Evolutionary conservation across 2,888 invertebrate genomes (phyloP), one percentile per base, ranked within the genome.

Genomic region (Acanthococcus lagerstroemiae): DNA sequence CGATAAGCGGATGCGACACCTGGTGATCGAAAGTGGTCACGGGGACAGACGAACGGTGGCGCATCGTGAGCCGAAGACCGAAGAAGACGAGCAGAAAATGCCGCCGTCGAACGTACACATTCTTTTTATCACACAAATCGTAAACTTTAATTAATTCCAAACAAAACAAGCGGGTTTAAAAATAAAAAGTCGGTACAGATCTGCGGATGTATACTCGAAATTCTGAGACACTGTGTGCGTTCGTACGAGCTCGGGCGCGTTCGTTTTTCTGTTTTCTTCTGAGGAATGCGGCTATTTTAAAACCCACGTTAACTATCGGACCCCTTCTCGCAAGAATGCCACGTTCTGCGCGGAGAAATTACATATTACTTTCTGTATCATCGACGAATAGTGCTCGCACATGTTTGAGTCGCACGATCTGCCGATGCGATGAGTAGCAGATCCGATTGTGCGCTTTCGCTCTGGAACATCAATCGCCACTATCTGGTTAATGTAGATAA

Each of bases 91-190:
- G n/a, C n/a, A n/a, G n/a, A n/a, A n/a, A n/a, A n/a, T n/a, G n/a
- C 25, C 63, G 30, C 30, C 37, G 54, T 22, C 21, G 50, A 63
- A 63, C 25, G 37, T 52, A 63, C 63, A 44, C 63, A 63, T 63
- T 63, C 52, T 63, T 63, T 30, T 30, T 63, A 52, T 15, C 52
- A 57, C 57, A n/a, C n/a, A n/a, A n/a, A 61, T 61, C 50, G 46
- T 61, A 27, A 61, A 52, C 63, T 52, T 63, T 63, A 63, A 63
- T 63, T 63, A 63, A 54, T 63, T 63, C 63, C 63, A 63, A 63
- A 63, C 63, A 63, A 63, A 63, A 63, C 63, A 63, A 54, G 54
- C 52, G 54, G 22, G 63, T 63, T 63, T 63, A 63, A 63, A 63
- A 63, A 63, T 63, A 63, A 63, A 56, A 37, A n/a, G n/a, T 9